Conservation (phyloP, 2,888 invertebrate genomes). For the Julus scandinavius region DNA sequence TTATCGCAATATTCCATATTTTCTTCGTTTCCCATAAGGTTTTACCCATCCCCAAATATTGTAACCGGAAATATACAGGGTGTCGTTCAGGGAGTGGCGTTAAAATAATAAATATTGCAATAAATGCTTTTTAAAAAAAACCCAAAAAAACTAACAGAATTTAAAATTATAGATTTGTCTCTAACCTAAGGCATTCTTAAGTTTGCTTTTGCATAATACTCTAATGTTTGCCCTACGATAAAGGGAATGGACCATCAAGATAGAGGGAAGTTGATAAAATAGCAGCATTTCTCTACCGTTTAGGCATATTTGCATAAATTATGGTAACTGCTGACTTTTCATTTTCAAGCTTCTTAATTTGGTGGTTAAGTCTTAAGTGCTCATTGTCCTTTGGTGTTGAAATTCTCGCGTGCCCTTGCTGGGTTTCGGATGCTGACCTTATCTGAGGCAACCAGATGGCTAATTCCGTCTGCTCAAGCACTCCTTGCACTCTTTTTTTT, state of each 20-base stretch:
- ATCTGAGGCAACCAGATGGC: slow-evolving; percentile 23
- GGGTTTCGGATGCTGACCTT: neutral
- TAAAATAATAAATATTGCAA: neutral
- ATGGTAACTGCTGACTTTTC: neutral
- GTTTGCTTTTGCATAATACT: too few relatives aligned
- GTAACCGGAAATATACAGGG: neutral
- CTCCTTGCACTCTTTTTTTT: neutral
- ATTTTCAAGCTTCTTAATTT: neutral
- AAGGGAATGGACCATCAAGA: too few relatives aligned
- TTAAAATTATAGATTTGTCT: too few relatives aligned
- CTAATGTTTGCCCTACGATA: too few relatives aligned
- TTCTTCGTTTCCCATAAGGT: neutral
- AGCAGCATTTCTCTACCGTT: neutral
- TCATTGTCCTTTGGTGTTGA: slow-evolving; percentile 19
- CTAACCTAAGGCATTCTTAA: too few relatives aligned
- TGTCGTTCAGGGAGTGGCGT: too few relatives aligned
- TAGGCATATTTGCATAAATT: neutral
- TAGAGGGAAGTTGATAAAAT: neutral
- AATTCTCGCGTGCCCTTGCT: neutral
- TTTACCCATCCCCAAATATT: neutral
- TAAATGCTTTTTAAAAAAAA: too few relatives aligned
- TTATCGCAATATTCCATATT: slow-evolving; percentile 28
- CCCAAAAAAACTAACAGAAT: too few relatives aligned
- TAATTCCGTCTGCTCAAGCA: neutral
- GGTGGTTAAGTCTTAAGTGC: slow-evolving; percentile 19